Conservation (phyloP, 2,888 invertebrate genomes). For the Metellina segmentata region DNA sequence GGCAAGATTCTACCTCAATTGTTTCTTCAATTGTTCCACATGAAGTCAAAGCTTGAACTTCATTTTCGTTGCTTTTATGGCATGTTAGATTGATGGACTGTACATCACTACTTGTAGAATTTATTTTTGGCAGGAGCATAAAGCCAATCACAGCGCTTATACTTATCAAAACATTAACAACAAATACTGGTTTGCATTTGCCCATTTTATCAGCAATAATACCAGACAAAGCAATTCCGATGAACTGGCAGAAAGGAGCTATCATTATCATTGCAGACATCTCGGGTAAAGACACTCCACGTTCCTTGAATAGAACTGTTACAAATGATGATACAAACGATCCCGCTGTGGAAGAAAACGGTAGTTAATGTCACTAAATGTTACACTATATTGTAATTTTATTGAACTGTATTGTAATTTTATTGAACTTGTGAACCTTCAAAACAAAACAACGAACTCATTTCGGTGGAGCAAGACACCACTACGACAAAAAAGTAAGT, state of each 20-base stretch:
- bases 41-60: constrained; percentile 40
- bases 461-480: no score
- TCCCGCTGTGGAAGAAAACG: constrained; percentile 14
- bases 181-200: constrained; percentile 1
- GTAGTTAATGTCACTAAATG: no score
- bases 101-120: neutral
- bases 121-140: neutral
- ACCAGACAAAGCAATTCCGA: neutral
- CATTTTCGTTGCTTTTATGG: constrained; percentile 23
- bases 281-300: neutral
- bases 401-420: no score
- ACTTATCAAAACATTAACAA: neutral
- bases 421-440: no score
- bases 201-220: constrained; percentile 7
- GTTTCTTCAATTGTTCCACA: constrained; percentile 38
- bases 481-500: no score
- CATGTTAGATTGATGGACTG: constrained; percentile 56
- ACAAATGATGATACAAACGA: neutral
- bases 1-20: constrained; percentile 53
- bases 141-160: neutral
- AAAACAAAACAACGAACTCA: no score
- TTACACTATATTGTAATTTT: no score
- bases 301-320: constrained; percentile 13
- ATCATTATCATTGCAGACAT: neutral
- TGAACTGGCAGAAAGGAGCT: neutral